Evolutionary conservation across 2,113 vertebrate genomes (phyloP), one percentile per base, ranked within the genome.

Genomic region (Tupaia tana): DNA sequence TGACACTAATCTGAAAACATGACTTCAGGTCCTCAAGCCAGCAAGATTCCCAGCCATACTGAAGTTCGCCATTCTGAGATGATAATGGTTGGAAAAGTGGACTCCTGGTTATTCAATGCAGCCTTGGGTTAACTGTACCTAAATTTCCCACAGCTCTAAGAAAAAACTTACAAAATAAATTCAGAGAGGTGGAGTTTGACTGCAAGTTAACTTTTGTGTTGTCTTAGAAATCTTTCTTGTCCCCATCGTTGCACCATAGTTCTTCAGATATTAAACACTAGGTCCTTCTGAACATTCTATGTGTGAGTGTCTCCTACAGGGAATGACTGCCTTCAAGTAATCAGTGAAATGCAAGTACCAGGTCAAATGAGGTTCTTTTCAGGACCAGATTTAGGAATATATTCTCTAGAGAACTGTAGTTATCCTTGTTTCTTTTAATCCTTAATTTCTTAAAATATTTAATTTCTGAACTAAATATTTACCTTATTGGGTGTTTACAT

Each of bases 111-210:
- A 90, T 14, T 56, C 52, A 89, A 11, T 27, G 18, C 61, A 77
- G 58, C 66, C n/a, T 24, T 59, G 18, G 12, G 25, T 9, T 82
- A 91, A 93, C 0, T 91, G 20, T 71, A 80, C 77, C 64, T 69
- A 75, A 56, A 90, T 75, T 82, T 94, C 27, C 31, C 70, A 63
- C 2, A 84, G n/a, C 16, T 86, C 88, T 93, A 86, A 91, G n/a
- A 58, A 61, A 96, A 89, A 92, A 66, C 24, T 63, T 24, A 52
- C 24, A 80, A 92, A 89, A 77, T n/a, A 74, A 89, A 70, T 80
- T 73, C 29, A 61, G 24, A 70, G 52, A 87, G 8, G 5, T 0
- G 71, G 63, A 88, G 15, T 59, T 74, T 91, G 70, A 84, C 7
- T 15, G 29, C 92, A 52, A 86, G 9, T 18, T 63, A 71, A n/a